These are phyloP conservation scores for Pagrus major DNA, from an alignment of 2,113 vertebrate species.

Conservation along the genomic window DNA sequence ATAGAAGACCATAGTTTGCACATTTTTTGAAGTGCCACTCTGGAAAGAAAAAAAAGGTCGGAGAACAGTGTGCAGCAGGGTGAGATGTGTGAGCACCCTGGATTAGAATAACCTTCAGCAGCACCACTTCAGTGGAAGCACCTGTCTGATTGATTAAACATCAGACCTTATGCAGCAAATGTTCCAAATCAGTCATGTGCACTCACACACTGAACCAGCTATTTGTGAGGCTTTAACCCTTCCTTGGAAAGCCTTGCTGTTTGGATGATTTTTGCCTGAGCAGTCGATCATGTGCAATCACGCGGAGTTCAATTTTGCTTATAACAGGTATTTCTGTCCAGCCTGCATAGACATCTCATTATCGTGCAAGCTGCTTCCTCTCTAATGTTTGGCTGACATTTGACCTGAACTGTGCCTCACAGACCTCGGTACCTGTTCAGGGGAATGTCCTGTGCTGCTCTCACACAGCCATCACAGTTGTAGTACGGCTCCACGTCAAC, in stretches of 20 bases:
- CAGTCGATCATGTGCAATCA: background rate
- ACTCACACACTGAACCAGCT: background rate
- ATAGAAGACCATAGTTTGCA: background rate
- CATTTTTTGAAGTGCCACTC: background rate
- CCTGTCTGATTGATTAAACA: background rate
- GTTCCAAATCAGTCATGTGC: background rate
- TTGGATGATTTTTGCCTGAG: background rate
- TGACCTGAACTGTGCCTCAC: background rate
- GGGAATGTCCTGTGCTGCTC: background rate
- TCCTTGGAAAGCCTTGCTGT: background rate
- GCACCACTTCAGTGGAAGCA: background rate
- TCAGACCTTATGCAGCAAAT: background rate
- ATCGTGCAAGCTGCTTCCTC: background rate
- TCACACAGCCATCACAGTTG: background rate
- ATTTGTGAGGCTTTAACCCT: background rate
- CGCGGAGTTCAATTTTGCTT: background rate
- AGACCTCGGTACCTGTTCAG: background rate
- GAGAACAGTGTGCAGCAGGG: background rate
- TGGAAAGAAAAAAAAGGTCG: background rate
- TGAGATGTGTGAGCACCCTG: background rate
- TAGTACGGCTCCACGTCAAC: background rate
- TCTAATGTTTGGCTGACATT: background rate
- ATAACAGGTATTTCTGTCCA: background rate
- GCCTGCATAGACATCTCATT: background rate
- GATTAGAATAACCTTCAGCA: background rate